Conservation (phyloP, 2,888 invertebrate species). For the Mayetiola destructor region DNA sequence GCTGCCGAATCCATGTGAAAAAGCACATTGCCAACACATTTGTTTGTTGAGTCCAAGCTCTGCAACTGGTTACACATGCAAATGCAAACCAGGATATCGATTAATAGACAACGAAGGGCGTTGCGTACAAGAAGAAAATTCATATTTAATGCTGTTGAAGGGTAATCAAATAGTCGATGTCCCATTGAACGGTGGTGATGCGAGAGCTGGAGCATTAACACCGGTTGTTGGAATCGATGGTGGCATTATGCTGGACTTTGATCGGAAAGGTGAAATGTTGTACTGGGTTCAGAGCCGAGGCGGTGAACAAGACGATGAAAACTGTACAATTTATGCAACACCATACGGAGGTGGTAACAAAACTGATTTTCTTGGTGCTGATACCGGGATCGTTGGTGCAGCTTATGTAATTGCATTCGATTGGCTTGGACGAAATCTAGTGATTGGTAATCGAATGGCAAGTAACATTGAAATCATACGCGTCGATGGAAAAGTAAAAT, state of each 20-base stretch:
- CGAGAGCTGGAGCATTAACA: constrained; percentile 61
- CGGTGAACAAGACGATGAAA: constrained; percentile 54
- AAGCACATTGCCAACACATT: constrained; percentile 68
- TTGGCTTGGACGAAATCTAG: constrained; percentile 91
- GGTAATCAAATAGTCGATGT: constrained; percentile 81
- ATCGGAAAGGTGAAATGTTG: constrained; percentile 66
- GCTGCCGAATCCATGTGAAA: constrained; percentile 59
- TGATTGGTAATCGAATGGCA: constrained; percentile 76
- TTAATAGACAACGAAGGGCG: constrained; percentile 46
- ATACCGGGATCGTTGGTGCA: constrained; percentile 77
- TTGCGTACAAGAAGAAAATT: constrained; percentile 70
- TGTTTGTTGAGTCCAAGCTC: constrained; percentile 75
- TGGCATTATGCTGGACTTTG: constrained; percentile 82
- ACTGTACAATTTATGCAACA: constrained; percentile 74
- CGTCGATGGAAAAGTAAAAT: constrained; percentile 70
- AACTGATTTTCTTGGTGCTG: constrained; percentile 64
- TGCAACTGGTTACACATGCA: constrained; percentile 62
- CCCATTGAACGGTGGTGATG: constrained; percentile 58
- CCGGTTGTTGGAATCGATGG: constrained; percentile 80
- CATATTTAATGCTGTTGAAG: constrained; percentile 80
- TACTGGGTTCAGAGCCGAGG: constrained; percentile 72
- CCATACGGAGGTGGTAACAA: constrained; percentile 75
- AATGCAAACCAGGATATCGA: constrained; percentile 80
- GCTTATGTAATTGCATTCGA: constrained; percentile 88
- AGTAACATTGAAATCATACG: constrained; percentile 83